These are phyloP conservation scores for Cryptocephalus primarius DNA, from an alignment of 2,888 invertebrate genomes.

Conservation along the genomic window DNA sequence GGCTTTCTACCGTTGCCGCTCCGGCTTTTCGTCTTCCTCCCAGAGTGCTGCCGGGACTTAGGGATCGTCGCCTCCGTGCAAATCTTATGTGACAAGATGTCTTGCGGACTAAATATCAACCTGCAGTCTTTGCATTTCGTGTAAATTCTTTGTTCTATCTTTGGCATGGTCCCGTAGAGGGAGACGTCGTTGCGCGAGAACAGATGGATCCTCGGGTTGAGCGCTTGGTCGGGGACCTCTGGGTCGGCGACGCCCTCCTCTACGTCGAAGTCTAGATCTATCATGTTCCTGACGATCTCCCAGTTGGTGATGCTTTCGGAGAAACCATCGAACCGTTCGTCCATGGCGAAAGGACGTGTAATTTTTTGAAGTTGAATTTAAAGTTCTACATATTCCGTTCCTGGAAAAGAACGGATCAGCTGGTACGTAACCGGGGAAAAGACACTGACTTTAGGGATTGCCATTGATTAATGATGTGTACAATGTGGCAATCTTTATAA, in stretches of 20 bases:
- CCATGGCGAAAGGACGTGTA: background rate
- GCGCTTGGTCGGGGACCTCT: conserved; percentile 2
- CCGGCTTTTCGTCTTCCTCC: conserved; percentile 28
- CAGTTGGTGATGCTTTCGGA: conserved; percentile 15
- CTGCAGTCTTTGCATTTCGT: conserved; percentile 30
- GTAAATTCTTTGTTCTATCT: conserved; percentile 29
- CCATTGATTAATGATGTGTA: too few relatives aligned
- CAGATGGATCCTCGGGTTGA: conserved; percentile 19
- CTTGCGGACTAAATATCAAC: conserved; percentile 13
- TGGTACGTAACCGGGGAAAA: too few relatives aligned
- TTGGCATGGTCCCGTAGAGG: conserved; percentile 31
- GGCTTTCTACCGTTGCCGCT: conserved; percentile 23
- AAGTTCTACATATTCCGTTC: too few relatives aligned
- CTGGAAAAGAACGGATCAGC: too few relatives aligned
- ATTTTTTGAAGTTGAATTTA: too few relatives aligned
- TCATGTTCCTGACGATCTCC: conserved; percentile 13
- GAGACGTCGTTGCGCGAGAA: conserved; percentile 30
- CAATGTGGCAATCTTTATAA: too few relatives aligned
- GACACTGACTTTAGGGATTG: too few relatives aligned
- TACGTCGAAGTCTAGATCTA: conserved; percentile 10
- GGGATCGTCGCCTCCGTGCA: conserved; percentile 20
- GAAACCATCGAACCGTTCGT: conserved; percentile 14
- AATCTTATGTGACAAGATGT: conserved; percentile 15
- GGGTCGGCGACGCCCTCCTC: conserved; percentile 6
- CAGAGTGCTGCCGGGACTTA: conserved; percentile 17